Base-by-base conservation (phyloP, 2,113 vertebrate species). In the Leucosticte australis region DNA sequence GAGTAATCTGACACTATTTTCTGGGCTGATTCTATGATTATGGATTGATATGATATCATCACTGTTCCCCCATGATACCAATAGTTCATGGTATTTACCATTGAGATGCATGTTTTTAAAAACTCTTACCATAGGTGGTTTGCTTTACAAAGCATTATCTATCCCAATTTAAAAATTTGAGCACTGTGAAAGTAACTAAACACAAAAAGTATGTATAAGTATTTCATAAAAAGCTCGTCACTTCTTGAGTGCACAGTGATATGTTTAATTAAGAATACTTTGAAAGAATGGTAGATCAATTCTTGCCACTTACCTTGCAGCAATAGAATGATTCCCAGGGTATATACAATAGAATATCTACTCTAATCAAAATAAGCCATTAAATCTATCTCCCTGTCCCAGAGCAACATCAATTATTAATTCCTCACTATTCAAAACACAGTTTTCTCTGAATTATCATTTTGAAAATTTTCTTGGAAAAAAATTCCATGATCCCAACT, bases 301-400 rank as follows among this genome's bases (percentile, higher is more conserved):
- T 89, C 56, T 81, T 52, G 30, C n/a, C 42, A 50, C 73, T 83
- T 81, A 65, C 20, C 23, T 81, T 81, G 21, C 26, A 84, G 33
- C 1, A 3, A 71, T 3, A 18, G 42, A 89, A 65, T 47, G 20
- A 87, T 89, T 91, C 55, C 46, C 6, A 9, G 26, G 9, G 30
- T 89, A 57, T 49, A 49, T 23, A 42, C 17, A 76, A 81, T 46
- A 74, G 26, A 92, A 83, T 77, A 74, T 9, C 57, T 82, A 35
- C 37, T 95, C 42, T 70, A 91, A 94, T 91, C 37, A 91, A 94
- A 96, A 81, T 30, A 91, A 84, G 21, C 53, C 47, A 87, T 94
- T 95, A 81, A 87, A 91, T 81, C 47, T 67, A 41, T 41, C 57
- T 90, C 28, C 15, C 15, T 42, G 27, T 89, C 81, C 89, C 87